These are phyloP conservation scores for Streptopelia turtur DNA, from an alignment of 2,797 vertebrate genomes.

Conservation along the genomic window DNA sequence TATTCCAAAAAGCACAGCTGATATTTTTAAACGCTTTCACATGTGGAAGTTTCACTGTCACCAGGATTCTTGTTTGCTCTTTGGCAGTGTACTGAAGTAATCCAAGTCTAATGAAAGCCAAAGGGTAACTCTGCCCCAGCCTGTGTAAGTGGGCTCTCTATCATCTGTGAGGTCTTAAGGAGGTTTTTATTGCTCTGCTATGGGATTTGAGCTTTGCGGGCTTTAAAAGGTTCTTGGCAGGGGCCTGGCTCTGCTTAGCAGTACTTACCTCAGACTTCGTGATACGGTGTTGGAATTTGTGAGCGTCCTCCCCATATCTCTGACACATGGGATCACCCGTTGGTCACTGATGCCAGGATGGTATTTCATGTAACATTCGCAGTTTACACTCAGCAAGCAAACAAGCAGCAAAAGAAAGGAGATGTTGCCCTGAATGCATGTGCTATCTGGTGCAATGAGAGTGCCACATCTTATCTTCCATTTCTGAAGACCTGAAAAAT, in stretches of 20 bases:
- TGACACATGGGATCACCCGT: not conserved
- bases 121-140: not conserved
- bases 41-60: not conserved
- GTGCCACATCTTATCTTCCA: not conserved
- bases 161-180: conserved; percentile 15
- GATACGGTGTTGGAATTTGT: not conserved
- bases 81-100: not conserved
- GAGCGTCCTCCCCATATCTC: not conserved
- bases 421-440: not conserved
- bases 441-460: not conserved
- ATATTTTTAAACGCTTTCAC: conserved; percentile 25
- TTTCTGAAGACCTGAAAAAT: not conserved
- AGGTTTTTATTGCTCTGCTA: conserved; percentile 16
- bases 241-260: not conserved
- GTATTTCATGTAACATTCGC: not conserved
- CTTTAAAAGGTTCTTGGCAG: not conserved
- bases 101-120: not conserved
- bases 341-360: not conserved
- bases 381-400: not conserved
- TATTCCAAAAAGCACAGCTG: conserved; percentile 3
- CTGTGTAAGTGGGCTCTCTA: not conserved
- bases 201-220: conserved; percentile 3
- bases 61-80: not conserved
- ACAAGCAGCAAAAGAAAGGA: not conserved
- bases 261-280: not conserved